phyloP scores from a whole-genome alignment of 2,113 vertebrate species.

The Phaetusa simplex region DNA sequence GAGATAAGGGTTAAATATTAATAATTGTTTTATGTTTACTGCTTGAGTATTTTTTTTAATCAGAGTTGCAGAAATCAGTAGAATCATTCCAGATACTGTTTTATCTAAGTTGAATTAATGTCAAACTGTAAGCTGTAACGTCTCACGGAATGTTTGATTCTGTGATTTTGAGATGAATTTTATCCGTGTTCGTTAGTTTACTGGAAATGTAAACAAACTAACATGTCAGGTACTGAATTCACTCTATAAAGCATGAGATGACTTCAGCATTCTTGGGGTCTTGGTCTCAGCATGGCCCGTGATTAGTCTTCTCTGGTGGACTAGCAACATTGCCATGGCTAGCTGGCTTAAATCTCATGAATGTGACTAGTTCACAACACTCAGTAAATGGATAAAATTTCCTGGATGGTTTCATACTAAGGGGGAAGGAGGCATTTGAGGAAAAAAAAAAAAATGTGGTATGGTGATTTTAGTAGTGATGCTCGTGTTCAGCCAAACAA shows the following conservation, averaged over 20 bases:
- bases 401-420: not conserved
- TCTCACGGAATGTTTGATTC: not conserved
- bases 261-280: not conserved
- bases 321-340: not conserved
- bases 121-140: not conserved
- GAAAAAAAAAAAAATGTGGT: not conserved
- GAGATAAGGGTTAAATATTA: constrained; percentile 1
- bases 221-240: not conserved
- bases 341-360: not conserved
- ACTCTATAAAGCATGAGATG: not conserved
- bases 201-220: not conserved
- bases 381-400: not conserved
- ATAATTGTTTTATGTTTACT: not conserved
- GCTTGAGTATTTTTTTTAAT: not conserved
- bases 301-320: not conserved
- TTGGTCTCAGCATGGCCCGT: not conserved
- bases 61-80: not conserved
- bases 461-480: not conserved
- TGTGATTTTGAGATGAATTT: not conserved
- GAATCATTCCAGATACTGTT: not conserved
- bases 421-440: not conserved
- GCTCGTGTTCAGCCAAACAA: not conserved
- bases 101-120: not conserved
- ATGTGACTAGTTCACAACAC: not conserved
- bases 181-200: not conserved